Evolutionary conservation across 2,113 vertebrate species (phyloP).

Genomic region (Gasterosteus nipponicus): DNA sequence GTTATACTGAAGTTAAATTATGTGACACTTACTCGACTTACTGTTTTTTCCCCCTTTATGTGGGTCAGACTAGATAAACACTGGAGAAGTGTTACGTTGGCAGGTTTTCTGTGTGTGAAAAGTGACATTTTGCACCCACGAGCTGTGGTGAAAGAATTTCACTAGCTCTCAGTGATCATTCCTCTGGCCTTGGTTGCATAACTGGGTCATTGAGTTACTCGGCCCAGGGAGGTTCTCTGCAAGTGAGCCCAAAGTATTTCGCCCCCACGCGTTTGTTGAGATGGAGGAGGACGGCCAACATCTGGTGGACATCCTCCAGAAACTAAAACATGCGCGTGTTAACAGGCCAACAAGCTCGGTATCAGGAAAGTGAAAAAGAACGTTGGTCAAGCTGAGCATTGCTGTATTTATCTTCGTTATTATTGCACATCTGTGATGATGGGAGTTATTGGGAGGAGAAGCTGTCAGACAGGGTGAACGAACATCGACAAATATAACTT

Average conservation of each 20-base stretch:
- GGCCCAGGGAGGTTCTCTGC: background rate
- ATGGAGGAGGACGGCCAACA: slow-evolving; percentile 40
- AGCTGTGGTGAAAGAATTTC: slow-evolving; percentile 20
- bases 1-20: slow-evolving; percentile 38
- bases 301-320: slow-evolving; percentile 24
- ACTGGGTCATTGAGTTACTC: slow-evolving; percentile 49
- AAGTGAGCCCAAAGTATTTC: background rate
- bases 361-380: background rate
- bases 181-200: slow-evolving; percentile 18
- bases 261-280: background rate
- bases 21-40: slow-evolving; percentile 49
- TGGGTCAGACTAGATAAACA: slow-evolving; percentile 55
- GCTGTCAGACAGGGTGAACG: background rate
- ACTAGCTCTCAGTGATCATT: slow-evolving; percentile 12
- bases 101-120: slow-evolving; percentile 11
- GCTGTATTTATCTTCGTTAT: background rate
- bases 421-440: slow-evolving; percentile 6
- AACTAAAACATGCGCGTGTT: background rate
- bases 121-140: slow-evolving; percentile 29
- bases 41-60: slow-evolving; percentile 59
- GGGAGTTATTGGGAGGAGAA: background rate
- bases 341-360: background rate
- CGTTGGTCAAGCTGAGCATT: background rate
- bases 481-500: background rate
- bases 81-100: background rate